Conservation (phyloP, 2,797 vertebrate species). For the Pelochelys cantorii region DNA sequence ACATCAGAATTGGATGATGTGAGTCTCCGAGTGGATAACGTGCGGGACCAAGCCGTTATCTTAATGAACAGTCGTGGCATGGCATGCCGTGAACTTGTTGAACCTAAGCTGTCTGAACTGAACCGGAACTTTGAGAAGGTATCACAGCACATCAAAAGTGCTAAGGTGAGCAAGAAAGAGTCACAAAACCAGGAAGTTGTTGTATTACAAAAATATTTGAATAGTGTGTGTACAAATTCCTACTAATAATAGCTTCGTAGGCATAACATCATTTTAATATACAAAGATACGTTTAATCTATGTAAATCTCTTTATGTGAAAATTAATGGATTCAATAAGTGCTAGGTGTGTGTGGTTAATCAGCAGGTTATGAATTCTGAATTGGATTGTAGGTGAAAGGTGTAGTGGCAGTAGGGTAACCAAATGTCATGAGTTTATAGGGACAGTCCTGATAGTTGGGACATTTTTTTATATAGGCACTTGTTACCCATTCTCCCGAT, state of each 20-base stretch:
- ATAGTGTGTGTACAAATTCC: too few species aligned
- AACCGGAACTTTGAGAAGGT: slow-evolving; percentile 97
- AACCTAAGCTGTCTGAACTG: slow-evolving; percentile 94
- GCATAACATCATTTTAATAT: background rate
- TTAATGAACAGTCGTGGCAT: slow-evolving; percentile 92
- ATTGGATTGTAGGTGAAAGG: background rate
- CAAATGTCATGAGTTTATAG: too few species aligned
- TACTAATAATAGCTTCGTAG: background rate
- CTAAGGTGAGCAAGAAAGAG: slow-evolving; percentile 82
- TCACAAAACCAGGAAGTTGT: background rate
- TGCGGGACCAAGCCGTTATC: slow-evolving; percentile 90
- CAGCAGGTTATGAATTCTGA: background rate
- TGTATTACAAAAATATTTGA: background rate
- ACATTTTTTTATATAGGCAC: too few species aligned
- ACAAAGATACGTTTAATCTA: fast-evolving
- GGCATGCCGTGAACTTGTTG: slow-evolving; percentile 89
- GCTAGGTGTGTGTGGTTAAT: background rate
- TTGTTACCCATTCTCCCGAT: too few species aligned
- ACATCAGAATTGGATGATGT: slow-evolving; percentile 90
- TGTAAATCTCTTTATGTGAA: background rate
- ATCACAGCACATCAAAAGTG: slow-evolving; percentile 92
- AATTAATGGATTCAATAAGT: background rate
- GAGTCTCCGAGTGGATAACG: slow-evolving; percentile 89
- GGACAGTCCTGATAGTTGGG: too few species aligned
- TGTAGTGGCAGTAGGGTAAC: background rate